A percentile compares a stretch with the other conserved stretches of the same genome.
phyloP scores from a whole-genome alignment of 2,113 vertebrate species.

The Hemibagrus wyckioides region DNA sequence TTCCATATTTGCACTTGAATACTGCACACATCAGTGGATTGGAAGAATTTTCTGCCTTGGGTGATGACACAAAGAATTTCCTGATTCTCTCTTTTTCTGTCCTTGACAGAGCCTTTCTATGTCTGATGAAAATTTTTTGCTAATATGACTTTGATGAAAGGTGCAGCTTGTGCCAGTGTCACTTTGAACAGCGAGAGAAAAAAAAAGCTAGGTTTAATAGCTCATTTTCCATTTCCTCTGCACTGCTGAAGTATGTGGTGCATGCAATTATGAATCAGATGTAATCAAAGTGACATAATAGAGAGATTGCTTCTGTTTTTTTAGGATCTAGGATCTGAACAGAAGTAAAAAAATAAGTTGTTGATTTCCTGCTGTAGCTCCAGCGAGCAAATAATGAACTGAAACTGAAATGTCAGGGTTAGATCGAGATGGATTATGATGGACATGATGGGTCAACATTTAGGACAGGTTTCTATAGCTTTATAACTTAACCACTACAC shows the following conservation, averaged over 20 bases:
- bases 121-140: not conserved
- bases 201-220: not conserved
- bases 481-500: not conserved
- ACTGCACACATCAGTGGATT: not conserved
- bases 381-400: not conserved
- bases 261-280: not conserved
- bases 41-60: not conserved
- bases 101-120: not conserved
- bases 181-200: not conserved
- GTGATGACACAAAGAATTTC: not conserved
- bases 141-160: not conserved
- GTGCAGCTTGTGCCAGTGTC: constrained; percentile 1
- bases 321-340: not conserved
- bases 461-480: not conserved
- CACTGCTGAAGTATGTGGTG: not conserved
- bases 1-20: not conserved
- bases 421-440: not conserved
- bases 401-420: not conserved
- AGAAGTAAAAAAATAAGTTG: not conserved
- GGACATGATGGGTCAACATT: not conserved
- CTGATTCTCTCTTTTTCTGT: constrained; percentile 12
- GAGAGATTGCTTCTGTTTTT: not conserved
- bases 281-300: constrained; percentile 9
- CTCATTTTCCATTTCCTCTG: not conserved
- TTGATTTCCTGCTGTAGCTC: no score